Conservation (phyloP, 2,113 vertebrate genomes). For the Illadopsis cleaveri region DNA sequence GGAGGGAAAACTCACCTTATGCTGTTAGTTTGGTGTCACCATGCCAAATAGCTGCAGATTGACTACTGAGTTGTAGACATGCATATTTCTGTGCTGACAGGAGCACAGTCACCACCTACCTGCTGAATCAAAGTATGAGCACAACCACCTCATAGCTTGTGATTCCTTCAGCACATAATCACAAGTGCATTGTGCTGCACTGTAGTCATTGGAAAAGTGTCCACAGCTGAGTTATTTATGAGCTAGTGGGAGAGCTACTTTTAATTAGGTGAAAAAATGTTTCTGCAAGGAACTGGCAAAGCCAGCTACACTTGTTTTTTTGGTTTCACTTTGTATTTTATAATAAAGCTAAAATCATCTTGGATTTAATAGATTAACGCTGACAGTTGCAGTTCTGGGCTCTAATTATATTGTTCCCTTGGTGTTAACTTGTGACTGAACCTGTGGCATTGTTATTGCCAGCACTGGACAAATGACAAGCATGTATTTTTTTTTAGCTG, state of each 20-base stretch:
- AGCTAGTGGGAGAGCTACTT: background rate
- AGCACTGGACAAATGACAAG: background rate
- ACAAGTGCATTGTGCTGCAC: background rate
- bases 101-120: background rate
- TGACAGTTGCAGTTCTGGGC: background rate
- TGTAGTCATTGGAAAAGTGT: background rate
- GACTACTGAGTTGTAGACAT: background rate
- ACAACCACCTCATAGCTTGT: background rate
- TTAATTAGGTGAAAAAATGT: background rate
- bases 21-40: background rate
- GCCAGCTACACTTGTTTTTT: background rate
- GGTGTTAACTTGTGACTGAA: background rate
- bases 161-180: background rate
- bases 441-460: background rate
- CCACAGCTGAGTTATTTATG: background rate
- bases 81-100: background rate
- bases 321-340: background rate
- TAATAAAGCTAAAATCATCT: background rate
- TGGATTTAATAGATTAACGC: background rate
- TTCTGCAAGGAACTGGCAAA: slow-evolving; percentile 14
- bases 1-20: background rate
- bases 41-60: background rate
- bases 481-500: background rate
- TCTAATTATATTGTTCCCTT: background rate
- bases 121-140: background rate